These are phyloP conservation scores for Strix occidentalis DNA, from an alignment of 2,797 vertebrate species.

Conservation along the genomic window DNA sequence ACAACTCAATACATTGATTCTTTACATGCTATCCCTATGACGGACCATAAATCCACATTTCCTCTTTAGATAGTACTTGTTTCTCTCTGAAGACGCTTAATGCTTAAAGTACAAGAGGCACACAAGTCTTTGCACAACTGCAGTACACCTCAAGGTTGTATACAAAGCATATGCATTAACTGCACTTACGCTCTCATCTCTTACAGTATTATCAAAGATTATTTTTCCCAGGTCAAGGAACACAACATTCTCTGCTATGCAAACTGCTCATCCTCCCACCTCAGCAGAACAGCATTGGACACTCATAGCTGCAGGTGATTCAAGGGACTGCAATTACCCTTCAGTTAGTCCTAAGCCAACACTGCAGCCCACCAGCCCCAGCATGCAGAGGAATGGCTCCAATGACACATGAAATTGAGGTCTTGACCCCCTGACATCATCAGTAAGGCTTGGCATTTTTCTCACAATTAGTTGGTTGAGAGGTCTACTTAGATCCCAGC, in stretches of 20 bases:
- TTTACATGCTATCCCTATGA: no score
- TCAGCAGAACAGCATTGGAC: neutral
- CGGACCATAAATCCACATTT: neutral
- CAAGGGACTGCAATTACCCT: neutral
- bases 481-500: conserved; percentile 16
- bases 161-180: neutral
- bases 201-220: neutral
- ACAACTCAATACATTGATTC: rapidly evolving
- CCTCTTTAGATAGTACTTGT: neutral
- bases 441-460: conserved; percentile 46
- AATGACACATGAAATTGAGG: conserved; percentile 63
- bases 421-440: conserved; percentile 13
- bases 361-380: neutral
- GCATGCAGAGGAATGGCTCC: neutral
- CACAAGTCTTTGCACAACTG: neutral
- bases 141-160: neutral
- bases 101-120: neutral
- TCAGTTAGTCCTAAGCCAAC: neutral
- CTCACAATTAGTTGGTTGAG: conserved; percentile 53
- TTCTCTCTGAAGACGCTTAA: no score
- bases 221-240: neutral
- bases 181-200: neutral
- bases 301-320: neutral
- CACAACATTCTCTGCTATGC: neutral
- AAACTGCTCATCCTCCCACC: neutral